Conservation (phyloP, 2,797 vertebrate genomes). For the Oceanodroma leucorhoa region DNA sequence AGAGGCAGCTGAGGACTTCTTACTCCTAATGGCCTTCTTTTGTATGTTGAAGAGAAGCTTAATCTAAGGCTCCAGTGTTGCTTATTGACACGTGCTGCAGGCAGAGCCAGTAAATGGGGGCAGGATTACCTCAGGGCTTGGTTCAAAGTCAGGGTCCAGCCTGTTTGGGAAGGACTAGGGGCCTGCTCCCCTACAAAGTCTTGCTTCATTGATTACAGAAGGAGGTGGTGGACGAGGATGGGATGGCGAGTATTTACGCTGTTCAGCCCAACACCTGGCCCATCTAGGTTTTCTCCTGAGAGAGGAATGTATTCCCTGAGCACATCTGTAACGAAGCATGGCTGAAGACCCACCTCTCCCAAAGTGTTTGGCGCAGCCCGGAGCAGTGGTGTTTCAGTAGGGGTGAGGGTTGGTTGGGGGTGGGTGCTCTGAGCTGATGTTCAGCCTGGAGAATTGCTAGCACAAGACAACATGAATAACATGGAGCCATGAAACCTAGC, state of each 20-base stretch:
- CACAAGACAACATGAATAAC: background rate
- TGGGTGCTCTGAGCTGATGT: background rate
- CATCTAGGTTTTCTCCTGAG: background rate
- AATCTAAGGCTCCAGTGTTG: background rate
- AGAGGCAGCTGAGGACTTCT: background rate
- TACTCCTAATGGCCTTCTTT: background rate
- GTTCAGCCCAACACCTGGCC: background rate
- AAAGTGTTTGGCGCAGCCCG: fast-evolving
- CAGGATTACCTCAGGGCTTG: background rate
- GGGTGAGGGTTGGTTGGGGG: background rate
- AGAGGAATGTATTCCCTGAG: background rate
- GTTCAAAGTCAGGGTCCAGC: background rate
- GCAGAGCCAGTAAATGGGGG: background rate
- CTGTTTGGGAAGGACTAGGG: background rate
- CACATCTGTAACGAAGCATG: fast-evolving
- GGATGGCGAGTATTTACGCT: background rate
- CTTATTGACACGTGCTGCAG: background rate
- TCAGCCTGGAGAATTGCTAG: background rate
- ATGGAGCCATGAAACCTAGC: background rate
- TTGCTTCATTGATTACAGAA: background rate
- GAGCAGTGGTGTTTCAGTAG: background rate
- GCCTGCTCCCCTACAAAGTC: background rate
- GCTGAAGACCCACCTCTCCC: background rate
- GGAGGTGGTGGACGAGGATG: background rate
- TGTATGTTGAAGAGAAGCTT: background rate